These are phyloP conservation scores for Oasisia sp. DNA, from an alignment of 2,888 invertebrate species.

Conservation along the genomic window DNA sequence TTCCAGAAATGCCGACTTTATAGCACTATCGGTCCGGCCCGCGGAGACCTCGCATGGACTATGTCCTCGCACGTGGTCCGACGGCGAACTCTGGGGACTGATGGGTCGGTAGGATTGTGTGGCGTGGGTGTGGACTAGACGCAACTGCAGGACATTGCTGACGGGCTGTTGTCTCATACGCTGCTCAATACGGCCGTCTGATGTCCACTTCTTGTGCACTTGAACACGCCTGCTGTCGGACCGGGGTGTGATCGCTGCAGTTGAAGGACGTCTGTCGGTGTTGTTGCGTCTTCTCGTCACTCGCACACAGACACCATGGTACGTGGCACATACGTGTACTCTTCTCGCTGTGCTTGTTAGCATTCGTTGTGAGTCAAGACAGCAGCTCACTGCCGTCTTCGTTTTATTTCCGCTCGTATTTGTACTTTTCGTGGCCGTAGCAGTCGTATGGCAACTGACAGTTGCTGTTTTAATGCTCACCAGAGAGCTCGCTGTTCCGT, in stretches of 20 bases:
- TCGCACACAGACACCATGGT: not conserved
- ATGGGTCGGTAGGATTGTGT: not conserved
- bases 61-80: not conserved
- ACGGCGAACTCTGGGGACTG: not conserved
- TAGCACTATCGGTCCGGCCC: not conserved
- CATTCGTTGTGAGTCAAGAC: no score
- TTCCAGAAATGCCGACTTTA: not conserved
- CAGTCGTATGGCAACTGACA: not conserved
- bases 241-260: not conserved
- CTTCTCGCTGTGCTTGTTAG: not conserved
- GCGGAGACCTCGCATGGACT: not conserved
- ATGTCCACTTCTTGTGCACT: not conserved
- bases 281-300: not conserved
- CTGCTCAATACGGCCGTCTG: not conserved
- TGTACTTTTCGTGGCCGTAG: not conserved
- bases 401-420: not conserved
- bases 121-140: not conserved
- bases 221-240: not conserved
- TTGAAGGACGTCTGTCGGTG: not conserved
- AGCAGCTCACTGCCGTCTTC: not conserved
- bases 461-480: not conserved
- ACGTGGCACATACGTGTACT: not conserved
- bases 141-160: not conserved
- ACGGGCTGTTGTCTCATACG: not conserved
- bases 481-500: not conserved